Evolutionary conservation across 2,113 vertebrate genomes (phyloP).

Genomic region (Cryptotis parvus): DNA sequence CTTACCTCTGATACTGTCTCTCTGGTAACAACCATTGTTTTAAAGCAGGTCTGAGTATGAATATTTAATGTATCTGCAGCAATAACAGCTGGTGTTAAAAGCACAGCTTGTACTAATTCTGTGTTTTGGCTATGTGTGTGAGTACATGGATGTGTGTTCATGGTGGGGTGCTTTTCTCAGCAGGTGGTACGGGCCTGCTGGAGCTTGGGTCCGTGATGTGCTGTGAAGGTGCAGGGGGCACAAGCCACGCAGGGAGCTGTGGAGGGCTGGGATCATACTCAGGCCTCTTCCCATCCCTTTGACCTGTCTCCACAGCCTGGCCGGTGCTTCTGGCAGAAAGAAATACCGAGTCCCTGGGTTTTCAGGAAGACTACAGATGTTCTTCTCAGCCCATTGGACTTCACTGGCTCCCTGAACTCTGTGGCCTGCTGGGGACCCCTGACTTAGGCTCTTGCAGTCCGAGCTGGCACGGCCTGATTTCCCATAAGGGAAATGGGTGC

Average conservation of each 20-base stretch:
- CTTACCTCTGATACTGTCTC: too few species aligned
- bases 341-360: not conserved
- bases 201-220: too few species aligned
- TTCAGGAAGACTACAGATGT: not conserved
- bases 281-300: too few species aligned
- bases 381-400: not conserved
- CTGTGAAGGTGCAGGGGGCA: too few species aligned
- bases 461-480: too few species aligned
- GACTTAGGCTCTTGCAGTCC: not conserved
- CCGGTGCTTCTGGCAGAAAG: not conserved
- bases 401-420: not conserved
- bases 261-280: too few species aligned
- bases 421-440: not conserved
- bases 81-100: not conserved
- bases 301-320: too few species aligned
- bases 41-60: not conserved
- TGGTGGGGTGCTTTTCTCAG: too few species aligned
- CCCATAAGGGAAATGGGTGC: rapidly evolving
- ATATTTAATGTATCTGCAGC: not conserved
- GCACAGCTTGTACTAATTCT: not conserved
- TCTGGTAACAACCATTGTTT: not conserved
- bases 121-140: not conserved
- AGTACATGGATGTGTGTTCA: too few species aligned
- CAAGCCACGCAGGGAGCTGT: too few species aligned
- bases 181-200: too few species aligned